Conservation (phyloP, 2,113 vertebrate species). For the Motacilla alba region DNA sequence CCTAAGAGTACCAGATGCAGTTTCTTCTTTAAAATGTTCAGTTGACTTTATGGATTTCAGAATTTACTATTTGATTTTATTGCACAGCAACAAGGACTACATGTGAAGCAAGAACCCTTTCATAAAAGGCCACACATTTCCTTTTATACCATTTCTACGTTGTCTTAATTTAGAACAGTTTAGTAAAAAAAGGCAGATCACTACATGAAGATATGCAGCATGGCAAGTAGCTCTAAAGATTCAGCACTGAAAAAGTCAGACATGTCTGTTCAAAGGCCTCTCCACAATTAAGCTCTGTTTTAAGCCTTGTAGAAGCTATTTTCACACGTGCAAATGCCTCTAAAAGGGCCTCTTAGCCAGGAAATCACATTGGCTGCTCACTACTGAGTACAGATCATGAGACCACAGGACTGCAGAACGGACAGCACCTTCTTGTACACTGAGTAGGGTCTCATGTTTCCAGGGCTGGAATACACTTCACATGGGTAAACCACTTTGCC, state of each 20-base stretch:
- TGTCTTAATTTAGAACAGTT: neutral
- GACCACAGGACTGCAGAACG: neutral
- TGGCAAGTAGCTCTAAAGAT: neutral
- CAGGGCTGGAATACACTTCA: neutral
- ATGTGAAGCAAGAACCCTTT: neutral
- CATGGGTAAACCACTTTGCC: neutral
- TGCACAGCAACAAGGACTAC: conserved; percentile 22
- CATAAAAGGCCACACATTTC: neutral
- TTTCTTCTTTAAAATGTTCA: neutral
- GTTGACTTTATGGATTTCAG: conserved; percentile 9
- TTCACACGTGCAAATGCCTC: neutral
- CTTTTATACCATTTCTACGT: neutral
- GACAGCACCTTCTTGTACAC: neutral
- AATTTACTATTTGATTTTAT: conserved; percentile 9
- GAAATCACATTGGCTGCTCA: neutral
- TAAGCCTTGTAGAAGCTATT: neutral
- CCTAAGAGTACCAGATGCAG: neutral
- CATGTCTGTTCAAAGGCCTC: neutral
- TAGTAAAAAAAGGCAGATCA: neutral
- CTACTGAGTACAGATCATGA: accelerated
- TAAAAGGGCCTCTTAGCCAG: neutral
- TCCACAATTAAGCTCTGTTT: neutral
- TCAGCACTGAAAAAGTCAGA: neutral
- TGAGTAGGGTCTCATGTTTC: neutral
- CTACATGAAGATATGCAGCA: neutral